A percentile compares a stretch with the other conserved stretches of the same genome.
These are phyloP conservation scores for Spodoptera frugiperda DNA, from an alignment of 1,140 invertebrate genomes.

Conservation along the genomic window DNA sequence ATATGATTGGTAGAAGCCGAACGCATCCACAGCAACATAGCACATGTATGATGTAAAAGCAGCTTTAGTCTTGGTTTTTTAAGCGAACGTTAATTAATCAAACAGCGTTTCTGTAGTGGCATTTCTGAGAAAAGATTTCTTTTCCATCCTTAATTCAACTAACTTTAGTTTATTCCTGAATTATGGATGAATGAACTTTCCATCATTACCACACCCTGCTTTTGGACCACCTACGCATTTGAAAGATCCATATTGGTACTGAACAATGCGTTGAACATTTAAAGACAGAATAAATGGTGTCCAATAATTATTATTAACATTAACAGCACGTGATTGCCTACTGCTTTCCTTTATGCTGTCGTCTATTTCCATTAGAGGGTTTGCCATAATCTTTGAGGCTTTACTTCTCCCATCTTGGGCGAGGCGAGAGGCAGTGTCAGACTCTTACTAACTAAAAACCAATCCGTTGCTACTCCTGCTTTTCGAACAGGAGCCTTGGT, in stretches of 20 bases:
- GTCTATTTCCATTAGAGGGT: too few species aligned
- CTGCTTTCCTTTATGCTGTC: too few species aligned
- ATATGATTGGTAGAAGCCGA: too few species aligned
- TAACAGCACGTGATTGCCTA: not conserved
- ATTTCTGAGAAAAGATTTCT: constrained; percentile 40
- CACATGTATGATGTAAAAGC: too few species aligned
- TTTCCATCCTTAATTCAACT: constrained; percentile 32
- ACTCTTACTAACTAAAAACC: too few species aligned
- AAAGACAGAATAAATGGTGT: not conserved
- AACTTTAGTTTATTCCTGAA: constrained; percentile 21
- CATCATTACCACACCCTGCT: not conserved
- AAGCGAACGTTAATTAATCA: constrained; percentile 10
- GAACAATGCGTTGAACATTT: constrained; percentile 5
- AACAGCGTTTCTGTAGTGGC: constrained; percentile 1
- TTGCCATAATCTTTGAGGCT: too few species aligned
- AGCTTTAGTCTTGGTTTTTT: constrained; percentile 37
- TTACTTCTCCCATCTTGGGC: too few species aligned
- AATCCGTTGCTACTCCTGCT: too few species aligned
- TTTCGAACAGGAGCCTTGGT: too few species aligned
- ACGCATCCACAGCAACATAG: too few species aligned
- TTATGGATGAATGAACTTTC: constrained; percentile 35
- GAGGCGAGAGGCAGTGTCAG: too few species aligned
- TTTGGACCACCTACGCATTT: not conserved
- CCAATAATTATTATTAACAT: not conserved
- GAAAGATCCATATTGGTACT: constrained; percentile 7